Conservation (phyloP, 2,888 invertebrate genomes). For the Syritta pipiens region DNA sequence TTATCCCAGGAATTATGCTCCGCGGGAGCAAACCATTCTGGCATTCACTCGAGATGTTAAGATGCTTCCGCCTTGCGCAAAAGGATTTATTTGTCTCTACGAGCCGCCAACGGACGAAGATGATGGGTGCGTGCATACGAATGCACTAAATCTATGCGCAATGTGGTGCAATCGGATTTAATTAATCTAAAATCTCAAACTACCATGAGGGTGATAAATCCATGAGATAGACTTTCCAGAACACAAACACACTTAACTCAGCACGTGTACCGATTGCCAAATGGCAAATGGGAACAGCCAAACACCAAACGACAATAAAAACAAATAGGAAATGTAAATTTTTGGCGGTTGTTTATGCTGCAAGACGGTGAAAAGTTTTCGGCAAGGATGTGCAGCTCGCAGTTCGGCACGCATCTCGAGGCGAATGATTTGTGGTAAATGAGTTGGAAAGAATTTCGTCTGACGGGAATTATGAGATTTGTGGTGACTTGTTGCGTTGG, state of each 20-base stretch:
- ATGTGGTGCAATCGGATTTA: constrained; percentile 50
- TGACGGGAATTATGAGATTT: too few species aligned
- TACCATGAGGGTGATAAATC: constrained; percentile 25
- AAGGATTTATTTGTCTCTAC: constrained; percentile 64
- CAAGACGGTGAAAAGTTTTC: constrained; percentile 12
- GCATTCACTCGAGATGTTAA: too few species aligned
- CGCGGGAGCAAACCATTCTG: background rate
- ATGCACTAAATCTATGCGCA: constrained; percentile 17
- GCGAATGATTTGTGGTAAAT: constrained; percentile 6
- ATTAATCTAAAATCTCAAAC: constrained; percentile 51
- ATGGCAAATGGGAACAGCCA: too few species aligned
- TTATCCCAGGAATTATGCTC: constrained; percentile 47
- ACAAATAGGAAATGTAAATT: too few species aligned
- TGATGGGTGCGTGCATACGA: constrained; percentile 13
- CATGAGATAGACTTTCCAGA: constrained; percentile 36
- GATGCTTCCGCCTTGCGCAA: constrained; percentile 60
- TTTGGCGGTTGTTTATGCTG: constrained; percentile 69
- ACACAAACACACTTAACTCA: background rate
- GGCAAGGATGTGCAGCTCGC: too few species aligned
- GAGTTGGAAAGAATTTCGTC: too few species aligned
- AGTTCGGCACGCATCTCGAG: too few species aligned
- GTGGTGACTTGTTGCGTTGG: too few species aligned
- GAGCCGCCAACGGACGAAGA: constrained; percentile 9
- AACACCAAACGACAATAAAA: too few species aligned
- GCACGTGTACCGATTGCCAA: constrained; percentile 8